phyloP scores from a whole-genome alignment of 2,888 invertebrate genomes.

The Drosophila tripunctata region DNA sequence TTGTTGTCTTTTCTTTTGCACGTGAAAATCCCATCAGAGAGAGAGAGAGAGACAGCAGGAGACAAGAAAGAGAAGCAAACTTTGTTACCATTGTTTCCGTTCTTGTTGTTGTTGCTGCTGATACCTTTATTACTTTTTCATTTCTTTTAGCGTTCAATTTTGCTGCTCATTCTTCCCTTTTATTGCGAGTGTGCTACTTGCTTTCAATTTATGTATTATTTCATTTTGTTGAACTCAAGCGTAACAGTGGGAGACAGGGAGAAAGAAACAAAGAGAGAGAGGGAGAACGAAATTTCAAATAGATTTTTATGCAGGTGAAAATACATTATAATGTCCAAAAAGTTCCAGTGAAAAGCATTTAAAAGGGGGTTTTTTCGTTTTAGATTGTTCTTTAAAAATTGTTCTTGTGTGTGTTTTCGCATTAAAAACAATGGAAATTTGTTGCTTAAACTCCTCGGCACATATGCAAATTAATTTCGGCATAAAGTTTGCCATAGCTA shows the following conservation, averaged over 20 bases:
- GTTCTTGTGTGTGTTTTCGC: too few relatives aligned
- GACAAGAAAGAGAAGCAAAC: slow-evolving; percentile 38
- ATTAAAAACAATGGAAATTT: slow-evolving; percentile 7
- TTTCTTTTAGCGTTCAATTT: slow-evolving; percentile 45
- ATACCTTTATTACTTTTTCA: slow-evolving; percentile 57
- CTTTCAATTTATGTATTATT: slow-evolving; percentile 34
- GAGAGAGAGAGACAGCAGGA: slow-evolving; percentile 40
- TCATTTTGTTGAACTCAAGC: slow-evolving; percentile 22
- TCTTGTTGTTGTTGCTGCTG: slow-evolving; percentile 20
- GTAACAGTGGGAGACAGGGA: neutral
- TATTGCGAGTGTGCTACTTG: slow-evolving; percentile 11
- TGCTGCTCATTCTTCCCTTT: slow-evolving; percentile 8
- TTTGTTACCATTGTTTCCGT: slow-evolving; percentile 5
- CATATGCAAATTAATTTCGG: slow-evolving; percentile 46
- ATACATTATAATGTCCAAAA: slow-evolving; percentile 28
- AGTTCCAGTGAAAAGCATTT: slow-evolving; percentile 16
- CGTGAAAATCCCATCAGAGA: slow-evolving; percentile 70
- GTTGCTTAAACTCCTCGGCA: slow-evolving; percentile 19
- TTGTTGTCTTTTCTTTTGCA: slow-evolving; percentile 33
- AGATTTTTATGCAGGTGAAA: slow-evolving; percentile 23
- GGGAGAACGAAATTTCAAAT: slow-evolving; percentile 5
- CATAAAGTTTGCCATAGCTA: slow-evolving; percentile 38
- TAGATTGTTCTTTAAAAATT: too few relatives aligned
- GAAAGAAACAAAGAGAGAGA: too few relatives aligned
- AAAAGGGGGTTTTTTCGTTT: neutral